Conservation (phyloP, 1,140 invertebrate species). For the Hypsibius dujardini region DNA sequence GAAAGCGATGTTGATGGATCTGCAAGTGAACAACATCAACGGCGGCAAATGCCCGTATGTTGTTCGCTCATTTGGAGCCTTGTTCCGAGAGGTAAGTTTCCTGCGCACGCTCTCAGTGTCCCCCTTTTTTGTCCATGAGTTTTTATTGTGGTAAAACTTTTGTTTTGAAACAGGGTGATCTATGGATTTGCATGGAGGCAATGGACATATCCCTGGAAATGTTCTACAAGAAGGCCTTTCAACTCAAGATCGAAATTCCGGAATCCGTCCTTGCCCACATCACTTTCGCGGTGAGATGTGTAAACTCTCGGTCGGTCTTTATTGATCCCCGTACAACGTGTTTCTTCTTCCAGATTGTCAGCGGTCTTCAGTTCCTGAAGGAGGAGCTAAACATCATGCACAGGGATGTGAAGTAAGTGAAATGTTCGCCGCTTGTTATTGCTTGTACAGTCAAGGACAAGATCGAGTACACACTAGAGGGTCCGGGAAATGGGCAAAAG, state of each 20-base stretch:
- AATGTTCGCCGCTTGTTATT: no score
- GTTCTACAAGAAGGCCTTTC: slow-evolving; percentile 12
- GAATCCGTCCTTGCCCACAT: slow-evolving; percentile 81
- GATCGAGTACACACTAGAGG: no score
- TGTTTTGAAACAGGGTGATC: slow-evolving; percentile 50
- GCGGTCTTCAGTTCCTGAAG: slow-evolving; percentile 88
- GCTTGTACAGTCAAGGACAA: no score
- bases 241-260: slow-evolving; percentile 45
- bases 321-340: not conserved
- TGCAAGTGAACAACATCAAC: slow-evolving; percentile 81
- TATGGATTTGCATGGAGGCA: slow-evolving; percentile 99
- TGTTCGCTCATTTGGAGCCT: slow-evolving; percentile 90
- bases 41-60: slow-evolving; percentile 86
- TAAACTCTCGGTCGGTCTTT: not conserved
- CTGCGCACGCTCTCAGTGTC: no score
- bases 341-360: slow-evolving; percentile 46
- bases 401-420: slow-evolving; percentile 33
- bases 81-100: slow-evolving; percentile 68
- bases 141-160: no score
- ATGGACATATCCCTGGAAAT: slow-evolving; percentile 82
- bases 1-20: slow-evolving; percentile 74
- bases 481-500: no score
- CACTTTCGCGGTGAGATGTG: slow-evolving; percentile 53
- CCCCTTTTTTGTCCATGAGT: no score
- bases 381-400: slow-evolving; percentile 87